A percentile compares a stretch with the other conserved stretches of the same genome.
Conservation (phyloP, 2,797 vertebrate species). For the Alca torda region DNA sequence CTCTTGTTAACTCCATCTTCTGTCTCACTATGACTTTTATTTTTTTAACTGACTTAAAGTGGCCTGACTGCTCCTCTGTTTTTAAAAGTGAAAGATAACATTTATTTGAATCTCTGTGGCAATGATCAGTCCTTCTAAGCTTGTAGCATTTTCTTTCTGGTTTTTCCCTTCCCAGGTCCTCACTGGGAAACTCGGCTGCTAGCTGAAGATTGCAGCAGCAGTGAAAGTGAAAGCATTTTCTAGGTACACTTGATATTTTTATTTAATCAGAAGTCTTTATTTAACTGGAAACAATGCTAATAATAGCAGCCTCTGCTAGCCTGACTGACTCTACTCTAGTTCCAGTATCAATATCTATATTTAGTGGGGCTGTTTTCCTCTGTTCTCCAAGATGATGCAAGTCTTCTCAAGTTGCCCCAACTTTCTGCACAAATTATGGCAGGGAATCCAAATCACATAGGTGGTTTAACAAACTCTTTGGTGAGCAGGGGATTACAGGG, state of each 20-base stretch:
- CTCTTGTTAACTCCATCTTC: background rate
- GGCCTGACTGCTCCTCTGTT: background rate
- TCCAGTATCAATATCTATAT: background rate
- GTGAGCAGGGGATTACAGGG: background rate
- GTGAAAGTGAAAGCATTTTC: background rate
- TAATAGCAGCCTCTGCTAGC: background rate
- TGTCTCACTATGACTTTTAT: background rate
- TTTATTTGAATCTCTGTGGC: background rate
- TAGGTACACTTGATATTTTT: background rate
- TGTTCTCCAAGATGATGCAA: background rate
- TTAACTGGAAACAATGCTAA: background rate
- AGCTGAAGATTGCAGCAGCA: background rate
- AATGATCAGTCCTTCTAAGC: background rate
- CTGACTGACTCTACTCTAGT: background rate
- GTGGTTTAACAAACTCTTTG: background rate
- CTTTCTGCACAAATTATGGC: background rate
- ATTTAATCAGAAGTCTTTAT: background rate
- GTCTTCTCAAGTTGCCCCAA: background rate
- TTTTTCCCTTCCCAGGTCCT: background rate
- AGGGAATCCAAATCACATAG: background rate
- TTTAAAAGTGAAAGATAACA: background rate
- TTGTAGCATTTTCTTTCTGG: background rate
- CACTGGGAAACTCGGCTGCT: background rate
- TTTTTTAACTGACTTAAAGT: background rate
- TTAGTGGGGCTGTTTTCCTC: background rate